Evolutionary conservation across 2,113 vertebrate species (phyloP), one percentile per base, ranked within the genome.

Genomic region (Sphyrna mokarran): DNA sequence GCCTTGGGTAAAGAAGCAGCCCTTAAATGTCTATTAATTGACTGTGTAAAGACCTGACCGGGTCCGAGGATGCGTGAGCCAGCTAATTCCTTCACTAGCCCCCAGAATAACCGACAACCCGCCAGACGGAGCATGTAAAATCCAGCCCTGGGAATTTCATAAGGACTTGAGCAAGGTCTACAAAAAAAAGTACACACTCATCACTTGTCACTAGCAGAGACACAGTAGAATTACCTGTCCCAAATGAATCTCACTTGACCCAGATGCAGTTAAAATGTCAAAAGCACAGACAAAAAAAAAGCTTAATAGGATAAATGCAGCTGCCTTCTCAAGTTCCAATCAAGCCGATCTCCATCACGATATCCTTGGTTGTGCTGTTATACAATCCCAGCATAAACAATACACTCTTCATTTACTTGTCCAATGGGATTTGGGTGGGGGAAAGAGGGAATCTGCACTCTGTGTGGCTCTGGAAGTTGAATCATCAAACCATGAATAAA

Each of bases 251-350:
- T 66, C 61, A 93, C 61, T 93, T 93, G 89, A 93, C 89, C 89
- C 33, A 93, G 89, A 93, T 93, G 89, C 61, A 93, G 89, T 68
- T 93, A 93, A 93, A 93, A 93, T 93, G 89, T 93, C 89, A 93
- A 66, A 93, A 93, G 61, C 89, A 63, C 87, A 93, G 89, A 40
- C 89, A 93, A 93, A 93, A 93, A 93, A 93, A 93, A 66, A 93
- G 89, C 33, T n/a, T 66, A 93, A 66, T 66, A 66, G 89, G 89
- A 37, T 93, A 66, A 66, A 66, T 18, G 33, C 33, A 23, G 89
- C 89, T 93, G 89, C 89, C 89, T 93, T 93, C 89, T 93, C 89
- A 20, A 66, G 89, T 93, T 93, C 61, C 89, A 93, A 93, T 93
- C 89, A 93, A 37, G 58, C 33, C 33, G 89, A 93, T 93, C 58